A percentile compares a stretch with the other conserved stretches of the same genome.
Evolutionary conservation across 2,797 vertebrate species (phyloP).

Genomic region (Chiloscyllium punctatum): DNA sequence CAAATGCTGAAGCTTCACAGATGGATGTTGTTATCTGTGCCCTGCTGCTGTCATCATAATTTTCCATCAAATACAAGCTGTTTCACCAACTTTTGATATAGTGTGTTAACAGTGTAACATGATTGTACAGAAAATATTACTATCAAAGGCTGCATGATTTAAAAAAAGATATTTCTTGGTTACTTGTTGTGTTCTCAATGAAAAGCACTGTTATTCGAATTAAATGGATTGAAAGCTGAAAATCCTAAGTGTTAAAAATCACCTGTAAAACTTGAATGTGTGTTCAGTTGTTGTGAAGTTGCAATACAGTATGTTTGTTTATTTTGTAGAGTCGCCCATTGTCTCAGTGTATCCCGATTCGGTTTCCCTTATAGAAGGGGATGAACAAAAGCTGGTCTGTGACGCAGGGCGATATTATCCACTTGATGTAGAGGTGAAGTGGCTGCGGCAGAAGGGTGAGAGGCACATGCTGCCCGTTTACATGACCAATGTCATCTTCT

Average conservation of each 20-base stretch:
- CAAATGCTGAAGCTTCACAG: background rate
- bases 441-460: slow-evolving; percentile 50
- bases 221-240: background rate
- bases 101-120: background rate
- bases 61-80: background rate
- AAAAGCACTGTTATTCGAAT: background rate
- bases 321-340: slow-evolving; percentile 54
- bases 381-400: slow-evolving; percentile 60
- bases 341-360: slow-evolving; percentile 55
- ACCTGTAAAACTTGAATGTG: background rate
- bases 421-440: slow-evolving; percentile 58
- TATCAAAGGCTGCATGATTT: background rate
- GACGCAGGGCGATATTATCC: slow-evolving; percentile 59
- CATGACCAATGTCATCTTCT: slow-evolving; percentile 55
- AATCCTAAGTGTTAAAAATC: background rate
- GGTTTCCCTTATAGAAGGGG: slow-evolving; percentile 50
- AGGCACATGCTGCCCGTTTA: slow-evolving; percentile 47
- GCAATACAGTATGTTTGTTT: background rate
- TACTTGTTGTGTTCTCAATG: background rate
- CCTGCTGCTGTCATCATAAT: background rate
- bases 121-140: background rate
- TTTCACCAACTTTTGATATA: background rate
- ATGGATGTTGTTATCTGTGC: background rate
- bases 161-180: background rate
- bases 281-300: background rate